phyloP scores from a whole-genome alignment of 1,140 invertebrate species.

The Tetranychus cinnabarinus region DNA sequence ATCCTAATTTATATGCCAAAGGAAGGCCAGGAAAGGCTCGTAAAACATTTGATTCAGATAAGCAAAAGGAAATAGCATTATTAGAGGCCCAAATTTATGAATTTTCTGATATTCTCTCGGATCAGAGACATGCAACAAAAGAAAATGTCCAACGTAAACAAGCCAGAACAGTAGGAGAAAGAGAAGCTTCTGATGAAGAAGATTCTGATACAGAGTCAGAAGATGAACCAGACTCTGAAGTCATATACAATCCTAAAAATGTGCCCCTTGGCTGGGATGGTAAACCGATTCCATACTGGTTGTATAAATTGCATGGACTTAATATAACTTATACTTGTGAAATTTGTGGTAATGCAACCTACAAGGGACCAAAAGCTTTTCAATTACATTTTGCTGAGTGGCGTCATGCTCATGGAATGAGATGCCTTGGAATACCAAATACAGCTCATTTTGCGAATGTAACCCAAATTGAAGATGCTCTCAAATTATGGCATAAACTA shows the following conservation, averaged over 20 bases:
- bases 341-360: slow-evolving; percentile 98
- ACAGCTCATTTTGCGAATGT: slow-evolving; percentile 99
- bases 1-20: slow-evolving; percentile 72
- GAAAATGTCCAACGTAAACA: slow-evolving; percentile 97
- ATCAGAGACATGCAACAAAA: slow-evolving; percentile 50
- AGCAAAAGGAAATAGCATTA: slow-evolving; percentile 23
- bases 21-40: slow-evolving; percentile 35
- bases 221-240: slow-evolving; percentile 43
- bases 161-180: slow-evolving; percentile 78
- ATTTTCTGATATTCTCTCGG: slow-evolving; percentile 11
- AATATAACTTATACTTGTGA: slow-evolving; percentile 99
- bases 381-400: slow-evolving; percentile 98
- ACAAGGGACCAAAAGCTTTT: slow-evolving; percentile 99
- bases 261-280: slow-evolving; percentile 97
- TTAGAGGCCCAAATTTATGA: slow-evolving; percentile 43
- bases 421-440: slow-evolving; percentile 94
- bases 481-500: slow-evolving; percentile 88
- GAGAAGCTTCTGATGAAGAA: slow-evolving; percentile 76
- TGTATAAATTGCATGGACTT: slow-evolving; percentile 94
- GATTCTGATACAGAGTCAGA: slow-evolving; percentile 55
- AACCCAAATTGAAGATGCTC: slow-evolving; percentile 92
- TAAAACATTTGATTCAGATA: slow-evolving; percentile 38
- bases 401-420: slow-evolving; percentile 97
- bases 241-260: slow-evolving; percentile 98
- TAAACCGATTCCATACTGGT: slow-evolving; percentile 98